Base-by-base conservation (phyloP, 2,113 vertebrate species). In the Pygoscelis antarcticus region DNA sequence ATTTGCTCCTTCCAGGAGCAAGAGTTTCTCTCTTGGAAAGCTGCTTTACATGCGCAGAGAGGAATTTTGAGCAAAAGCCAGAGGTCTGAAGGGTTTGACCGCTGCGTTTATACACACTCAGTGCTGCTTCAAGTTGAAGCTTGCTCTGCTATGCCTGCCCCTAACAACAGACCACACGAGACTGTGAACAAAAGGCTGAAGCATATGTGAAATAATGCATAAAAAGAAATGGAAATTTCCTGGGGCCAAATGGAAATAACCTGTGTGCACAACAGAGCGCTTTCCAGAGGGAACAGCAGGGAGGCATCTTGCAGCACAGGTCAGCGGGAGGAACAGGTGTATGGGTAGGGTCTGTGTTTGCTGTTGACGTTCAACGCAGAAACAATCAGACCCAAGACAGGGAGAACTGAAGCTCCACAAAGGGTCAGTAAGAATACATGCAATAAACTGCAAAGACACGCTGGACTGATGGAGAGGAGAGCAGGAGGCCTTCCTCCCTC, bases 31-130 rank as follows among this genome's bases (percentile, higher is more conserved):
- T 78, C 92, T 57, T 88, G 78, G 70, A 91, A 92, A 90, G 66
- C 62, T 81, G 36, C 36, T 96, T 83, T 90, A 86, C 71, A 83
- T 77, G 25, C 66, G 46, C 76, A 92, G 40, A 51, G 58, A 91
- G 66, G 92, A 96, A 96, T 96, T 95, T 3, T 89, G 91, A 92
- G 60, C 51, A 78, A 62, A 85, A 95, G 89, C 93, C 95, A 94
- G 85, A 87, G 55, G 55, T 72, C 22, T 38, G 44, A 95, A 57
- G 52, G 47, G 22, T 86, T 12, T 85, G 81, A 94, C 40, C 7
- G 9, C 71, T 66, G 29, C 93, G 66, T 92, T 92, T 94, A 93
- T 38, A 46, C 34, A 75, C 66, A 72, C 16, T 49, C 26, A 18
- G 13, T 18, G 30, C 38, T 82, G 83, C 90, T 91, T 84, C 90